A percentile compares a stretch with the other conserved stretches of the same genome.
These are phyloP conservation scores for Alligator sinensis DNA, from an alignment of 2,113 vertebrate species.

Conservation along the genomic window DNA sequence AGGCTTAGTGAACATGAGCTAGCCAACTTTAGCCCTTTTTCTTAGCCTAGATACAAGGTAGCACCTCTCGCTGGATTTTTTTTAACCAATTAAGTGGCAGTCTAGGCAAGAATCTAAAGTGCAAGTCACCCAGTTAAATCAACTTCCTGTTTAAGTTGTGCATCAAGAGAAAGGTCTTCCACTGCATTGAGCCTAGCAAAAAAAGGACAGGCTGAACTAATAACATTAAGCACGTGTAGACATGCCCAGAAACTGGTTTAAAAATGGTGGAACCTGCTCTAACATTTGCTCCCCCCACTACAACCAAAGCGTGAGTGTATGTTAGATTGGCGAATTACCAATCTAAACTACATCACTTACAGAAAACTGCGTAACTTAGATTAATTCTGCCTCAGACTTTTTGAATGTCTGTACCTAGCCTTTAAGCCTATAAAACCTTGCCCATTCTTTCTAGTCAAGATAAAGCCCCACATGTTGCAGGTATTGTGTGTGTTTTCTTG, in stretches of 20 bases:
- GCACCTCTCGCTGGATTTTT: not conserved
- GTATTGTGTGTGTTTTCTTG: not conserved
- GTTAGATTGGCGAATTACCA: no score
- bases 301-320: no score
- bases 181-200: not conserved
- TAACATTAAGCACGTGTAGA: not conserved
- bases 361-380: no score
- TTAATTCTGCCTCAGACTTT: no score
- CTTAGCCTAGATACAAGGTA: not conserved
- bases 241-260: no score
- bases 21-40: not conserved
- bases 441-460: not conserved
- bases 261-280: no score
- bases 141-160: not conserved
- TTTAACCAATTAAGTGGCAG: not conserved
- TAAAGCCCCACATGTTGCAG: not conserved
- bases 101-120: not conserved
- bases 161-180: not conserved
- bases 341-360: no score
- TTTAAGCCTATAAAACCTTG: constrained; percentile 20
- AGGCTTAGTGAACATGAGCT: not conserved
- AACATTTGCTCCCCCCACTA: no score
- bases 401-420: no score
- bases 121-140: not conserved
- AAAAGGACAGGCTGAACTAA: not conserved